Base-by-base conservation (phyloP, 2,113 vertebrate genomes). In the Pheucticus melanocephalus region DNA sequence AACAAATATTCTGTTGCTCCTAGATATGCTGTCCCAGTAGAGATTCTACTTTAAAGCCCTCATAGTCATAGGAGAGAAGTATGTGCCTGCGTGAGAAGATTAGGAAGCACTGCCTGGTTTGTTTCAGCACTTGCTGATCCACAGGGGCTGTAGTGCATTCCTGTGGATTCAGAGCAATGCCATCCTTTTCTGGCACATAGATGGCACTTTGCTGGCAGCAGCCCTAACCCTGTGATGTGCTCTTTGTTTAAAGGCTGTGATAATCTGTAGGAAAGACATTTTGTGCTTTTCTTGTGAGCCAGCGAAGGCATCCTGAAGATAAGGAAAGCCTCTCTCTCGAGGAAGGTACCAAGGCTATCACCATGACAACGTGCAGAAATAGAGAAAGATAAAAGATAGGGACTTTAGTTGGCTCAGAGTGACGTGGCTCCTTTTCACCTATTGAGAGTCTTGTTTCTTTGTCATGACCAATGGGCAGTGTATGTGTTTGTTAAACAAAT, bases 111-210 rank as follows among this genome's bases (percentile, higher is more conserved):
- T 45, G 12, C 13, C 23, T 39, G 20, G 15, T 69, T 56, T 64
- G 23, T 24, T 53, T 47, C 48, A 91, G 44, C 37, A 18, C 4
- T 65, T 61, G 12, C 28, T 51, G 47, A 60, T 30, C 33, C 48
- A 15, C 22, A 28, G n/a, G 23, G 8, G 6, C 6, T 51, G 50
- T 17, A 17, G 15, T 0, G 0, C 12, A 3, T 17, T n/a, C 6
- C 30, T 39, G 27, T 17, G 31, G 21, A 42, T 69, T 72, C 39
- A 63, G 42, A 50, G 42, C 51, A 75, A 8, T 2, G 3, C 10
- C 12, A 4, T n/a, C 30, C 19, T 69, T 63, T n/a, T 20, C n/a
- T 48, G 27, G 22, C 11, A 15, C 0, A 1, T 25, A 75, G 19
- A 44, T 47, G 23, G 23, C 16, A 13, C 30, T 78, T 51, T 51